Evolutionary conservation across 2,797 vertebrate species (phyloP).

Genomic region (Molossus molossus): DNA sequence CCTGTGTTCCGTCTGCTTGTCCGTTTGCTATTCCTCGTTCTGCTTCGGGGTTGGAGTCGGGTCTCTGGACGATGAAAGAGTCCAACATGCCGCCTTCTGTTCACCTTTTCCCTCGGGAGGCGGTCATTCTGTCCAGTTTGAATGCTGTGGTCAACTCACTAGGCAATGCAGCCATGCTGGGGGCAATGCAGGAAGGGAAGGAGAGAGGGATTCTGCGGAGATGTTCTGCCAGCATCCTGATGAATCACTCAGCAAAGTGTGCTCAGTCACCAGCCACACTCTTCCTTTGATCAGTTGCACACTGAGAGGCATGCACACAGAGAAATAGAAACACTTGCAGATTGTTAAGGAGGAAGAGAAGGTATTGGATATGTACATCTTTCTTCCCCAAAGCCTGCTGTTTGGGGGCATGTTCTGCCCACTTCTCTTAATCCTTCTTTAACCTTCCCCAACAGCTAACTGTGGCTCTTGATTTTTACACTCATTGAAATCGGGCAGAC

Average conservation of each 20-base stretch:
- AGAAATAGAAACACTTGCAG: neutral
- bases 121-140: neutral
- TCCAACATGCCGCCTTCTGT: neutral
- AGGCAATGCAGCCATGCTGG: neutral
- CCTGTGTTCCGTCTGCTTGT: neutral
- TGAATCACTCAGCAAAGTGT: conserved; percentile 21
- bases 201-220: neutral
- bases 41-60: neutral
- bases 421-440: neutral
- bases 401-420: neutral
- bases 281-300: neutral
- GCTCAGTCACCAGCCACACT: neutral
- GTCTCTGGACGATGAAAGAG: neutral
- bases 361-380: neutral
- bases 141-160: neutral
- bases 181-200: too few species aligned
- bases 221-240: conserved; percentile 28
- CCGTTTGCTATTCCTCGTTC: accelerated
- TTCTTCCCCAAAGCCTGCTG: neutral
- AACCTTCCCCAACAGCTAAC: neutral
- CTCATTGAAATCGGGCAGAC: neutral
- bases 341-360: neutral
- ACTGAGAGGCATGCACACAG: accelerated
- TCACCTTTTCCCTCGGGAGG: neutral
- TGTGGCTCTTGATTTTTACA: neutral